phyloP scores from a whole-genome alignment of 1,140 invertebrate species.

The Penaeus vannamei region DNA sequence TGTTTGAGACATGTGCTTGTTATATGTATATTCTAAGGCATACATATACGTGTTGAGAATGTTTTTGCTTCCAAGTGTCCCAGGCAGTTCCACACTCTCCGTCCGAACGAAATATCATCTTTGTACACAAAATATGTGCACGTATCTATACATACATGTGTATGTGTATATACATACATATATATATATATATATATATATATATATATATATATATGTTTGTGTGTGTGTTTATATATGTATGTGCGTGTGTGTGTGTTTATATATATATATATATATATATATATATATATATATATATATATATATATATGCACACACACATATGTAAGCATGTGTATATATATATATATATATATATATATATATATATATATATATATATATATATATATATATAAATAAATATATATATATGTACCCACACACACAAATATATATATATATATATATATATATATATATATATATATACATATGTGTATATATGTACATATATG shows the following conservation, averaged over 20 bases:
- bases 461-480: too few species aligned
- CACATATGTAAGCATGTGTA: background rate
- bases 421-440: too few species aligned
- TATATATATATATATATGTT: conserved; percentile 10
- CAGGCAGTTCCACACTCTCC: background rate
- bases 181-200: conserved; percentile 33
- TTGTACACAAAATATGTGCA: background rate
- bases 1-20: too few species aligned
- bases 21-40: too few species aligned
- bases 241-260: background rate
- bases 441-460: too few species aligned
- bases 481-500: too few species aligned
- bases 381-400: background rate
- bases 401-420: too few species aligned
- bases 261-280: conserved; percentile 6
- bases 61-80: too few species aligned
- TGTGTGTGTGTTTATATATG: background rate
- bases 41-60: too few species aligned
- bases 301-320: conserved; percentile 1
- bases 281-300: background rate
- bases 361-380: background rate
- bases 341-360: background rate
- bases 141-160: background rate
- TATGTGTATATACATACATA: conserved; percentile 22
- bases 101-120: background rate